phyloP scores from a whole-genome alignment of 2,797 vertebrate genomes.

The Chanos chanos region DNA sequence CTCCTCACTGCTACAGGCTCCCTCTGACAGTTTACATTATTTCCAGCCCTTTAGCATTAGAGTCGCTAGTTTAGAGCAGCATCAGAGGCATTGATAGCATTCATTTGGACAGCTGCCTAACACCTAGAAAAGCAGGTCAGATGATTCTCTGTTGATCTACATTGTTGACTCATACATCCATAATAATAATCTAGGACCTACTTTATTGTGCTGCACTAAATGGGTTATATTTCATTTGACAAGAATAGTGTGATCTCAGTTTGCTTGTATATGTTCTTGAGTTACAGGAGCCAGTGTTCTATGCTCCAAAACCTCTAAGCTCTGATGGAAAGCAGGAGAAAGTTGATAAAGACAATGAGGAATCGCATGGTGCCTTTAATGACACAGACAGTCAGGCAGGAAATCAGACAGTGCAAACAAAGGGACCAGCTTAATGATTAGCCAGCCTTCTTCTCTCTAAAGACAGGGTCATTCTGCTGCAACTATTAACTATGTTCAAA shows the following conservation, averaged over 20 bases:
- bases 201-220: neutral
- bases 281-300: too few relatives aligned
- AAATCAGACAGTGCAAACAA: constrained; percentile 35
- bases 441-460: constrained; percentile 8
- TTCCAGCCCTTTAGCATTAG: constrained; percentile 30
- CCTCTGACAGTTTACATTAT: constrained; percentile 35
- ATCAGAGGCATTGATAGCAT: constrained; percentile 29
- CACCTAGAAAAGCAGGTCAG: constrained; percentile 1
- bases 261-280: too few relatives aligned
- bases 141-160: neutral
- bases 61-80: constrained; percentile 30
- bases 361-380: neutral
- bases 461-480: constrained; percentile 8
- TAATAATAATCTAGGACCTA: neutral
- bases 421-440: constrained; percentile 36
- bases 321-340: too few relatives aligned
- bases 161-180: neutral
- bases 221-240: too few relatives aligned
- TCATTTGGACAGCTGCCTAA: constrained; percentile 7
- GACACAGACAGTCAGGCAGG: constrained; percentile 20
- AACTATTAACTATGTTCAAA: too few relatives aligned
- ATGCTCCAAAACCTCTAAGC: too few relatives aligned
- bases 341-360: too few relatives aligned
- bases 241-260: too few relatives aligned
- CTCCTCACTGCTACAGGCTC: constrained; percentile 1